Base-by-base conservation (phyloP, 2,888 invertebrate genomes). In the Allygus modestus region DNA sequence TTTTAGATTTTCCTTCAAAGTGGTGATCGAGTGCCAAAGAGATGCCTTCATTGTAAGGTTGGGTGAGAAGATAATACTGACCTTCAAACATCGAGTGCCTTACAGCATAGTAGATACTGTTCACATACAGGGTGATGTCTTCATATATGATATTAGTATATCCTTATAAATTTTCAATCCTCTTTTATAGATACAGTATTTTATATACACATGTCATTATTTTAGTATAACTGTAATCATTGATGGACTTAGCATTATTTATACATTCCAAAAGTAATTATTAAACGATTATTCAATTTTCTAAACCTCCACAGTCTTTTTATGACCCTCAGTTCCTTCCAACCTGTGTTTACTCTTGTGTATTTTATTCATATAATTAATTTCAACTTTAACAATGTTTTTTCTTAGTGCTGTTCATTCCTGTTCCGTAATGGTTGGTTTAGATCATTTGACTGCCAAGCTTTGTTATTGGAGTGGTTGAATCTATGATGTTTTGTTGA, bases 51-150 rank as follows among this genome's bases (percentile, higher is more conserved):
- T 23, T 0, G 65, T 75, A 0, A 75, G 46, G 41, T 58, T 79
- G 5, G 31, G 37, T 4, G 28, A 61, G 37, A 61, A 61, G 65
- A 31, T 33, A 20, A 20, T 82, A 43, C 75, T 73, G 9, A 17
- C 51, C 23, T 84, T 84, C 26, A 71, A 75, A 15, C 77, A 61
- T 31, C 51, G 84, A 23, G 17, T 82, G 20, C 51, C 33, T 54
- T 75, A 26, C n/a, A 71, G 26, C 2, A 2, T 31, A 46, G 51
- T 46, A 2, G 15, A 37, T n/a, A 82, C 51, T 23, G 26, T 84
- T 20, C 61, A 82, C 58, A 61, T 84, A 20, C 41, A 84, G 65
- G 84, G 84, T 33, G 84, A 84, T 65, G 71, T 84, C 7, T 26
- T 33, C 17, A 73, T 73, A 41, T 41, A 73, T 41, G 73, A 73